Evolutionary conservation across 2,888 invertebrate genomes (phyloP).

Genomic region (Mythimna lalbum): DNA sequence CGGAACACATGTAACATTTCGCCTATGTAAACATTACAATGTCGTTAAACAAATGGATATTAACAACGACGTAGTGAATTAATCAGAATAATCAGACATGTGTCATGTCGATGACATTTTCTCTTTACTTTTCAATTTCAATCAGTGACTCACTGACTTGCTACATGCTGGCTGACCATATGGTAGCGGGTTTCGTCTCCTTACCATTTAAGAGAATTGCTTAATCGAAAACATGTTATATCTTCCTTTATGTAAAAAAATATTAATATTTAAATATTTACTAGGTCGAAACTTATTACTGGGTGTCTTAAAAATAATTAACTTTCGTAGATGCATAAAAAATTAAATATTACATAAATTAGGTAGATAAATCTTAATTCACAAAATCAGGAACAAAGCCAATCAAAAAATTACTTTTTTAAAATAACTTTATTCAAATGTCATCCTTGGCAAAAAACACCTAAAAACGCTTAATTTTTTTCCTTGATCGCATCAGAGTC

Average conservation of each 20-base stretch:
- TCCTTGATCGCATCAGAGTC: no score
- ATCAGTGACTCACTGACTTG: slow-evolving; percentile 51
- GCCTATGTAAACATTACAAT: slow-evolving; percentile 44
- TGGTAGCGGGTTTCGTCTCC: slow-evolving; percentile 47
- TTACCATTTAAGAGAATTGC: slow-evolving; percentile 47
- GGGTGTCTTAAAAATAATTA: no score
- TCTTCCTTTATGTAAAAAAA: slow-evolving; percentile 14
- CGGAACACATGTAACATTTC: slow-evolving; percentile 36
- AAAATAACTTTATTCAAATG: no score
- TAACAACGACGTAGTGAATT: slow-evolving; percentile 46
- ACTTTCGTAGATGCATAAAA: no score
- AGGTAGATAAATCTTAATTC: no score
- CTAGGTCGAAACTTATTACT: background rate
- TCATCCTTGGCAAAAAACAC: no score
- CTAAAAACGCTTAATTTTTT: no score
- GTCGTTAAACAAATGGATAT: slow-evolving; percentile 40
- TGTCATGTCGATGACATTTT: slow-evolving; percentile 59
- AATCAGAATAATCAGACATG: slow-evolving; percentile 55
- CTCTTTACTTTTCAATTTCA: slow-evolving; percentile 59
- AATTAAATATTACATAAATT: no score
- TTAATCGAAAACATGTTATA: slow-evolving; percentile 35
- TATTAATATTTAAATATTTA: no score
- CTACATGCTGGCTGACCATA: slow-evolving; percentile 48
- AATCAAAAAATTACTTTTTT: no score
- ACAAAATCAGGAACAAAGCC: no score